Percentiles rank a stretch among this genome's conserved stretches.
phyloP scores from a whole-genome alignment of 2,113 vertebrate species.

The Callorhinus ursinus region DNA sequence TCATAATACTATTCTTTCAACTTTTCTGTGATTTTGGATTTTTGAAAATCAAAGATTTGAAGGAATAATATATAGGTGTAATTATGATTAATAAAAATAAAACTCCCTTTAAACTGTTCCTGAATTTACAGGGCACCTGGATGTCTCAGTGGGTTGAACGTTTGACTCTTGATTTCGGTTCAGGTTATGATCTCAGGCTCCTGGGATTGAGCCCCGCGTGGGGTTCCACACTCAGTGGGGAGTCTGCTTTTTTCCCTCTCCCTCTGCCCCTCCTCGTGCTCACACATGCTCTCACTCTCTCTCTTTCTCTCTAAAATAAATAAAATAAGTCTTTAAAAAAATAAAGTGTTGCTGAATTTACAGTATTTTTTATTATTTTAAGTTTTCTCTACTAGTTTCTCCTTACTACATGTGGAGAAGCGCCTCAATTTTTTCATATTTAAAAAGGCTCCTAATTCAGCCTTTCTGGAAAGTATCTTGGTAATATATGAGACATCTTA shows the following conservation, averaged over 20 bases:
- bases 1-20: not conserved
- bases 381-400: conserved; percentile 14
- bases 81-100: not conserved
- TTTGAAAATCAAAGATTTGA: not conserved
- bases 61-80: not conserved
- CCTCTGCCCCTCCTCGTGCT: not conserved
- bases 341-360: not conserved
- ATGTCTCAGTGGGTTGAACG: not conserved
- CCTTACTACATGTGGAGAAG: not conserved
- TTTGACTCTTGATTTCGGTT: not conserved
- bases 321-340: not conserved
- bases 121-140: not conserved
- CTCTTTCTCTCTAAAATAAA: not conserved
- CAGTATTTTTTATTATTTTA: not conserved
- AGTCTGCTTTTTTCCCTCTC: not conserved
- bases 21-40: not conserved
- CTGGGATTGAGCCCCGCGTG: not conserved
- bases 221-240: not conserved
- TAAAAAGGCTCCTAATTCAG: not conserved
- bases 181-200: not conserved
- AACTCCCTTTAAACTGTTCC: not conserved
- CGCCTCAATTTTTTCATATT: not conserved
- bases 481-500: not conserved
- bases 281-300: not conserved
- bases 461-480: conserved; percentile 6